Evolutionary conservation across 2,113 vertebrate species (phyloP).

Genomic region (Semnornis frantzii): DNA sequence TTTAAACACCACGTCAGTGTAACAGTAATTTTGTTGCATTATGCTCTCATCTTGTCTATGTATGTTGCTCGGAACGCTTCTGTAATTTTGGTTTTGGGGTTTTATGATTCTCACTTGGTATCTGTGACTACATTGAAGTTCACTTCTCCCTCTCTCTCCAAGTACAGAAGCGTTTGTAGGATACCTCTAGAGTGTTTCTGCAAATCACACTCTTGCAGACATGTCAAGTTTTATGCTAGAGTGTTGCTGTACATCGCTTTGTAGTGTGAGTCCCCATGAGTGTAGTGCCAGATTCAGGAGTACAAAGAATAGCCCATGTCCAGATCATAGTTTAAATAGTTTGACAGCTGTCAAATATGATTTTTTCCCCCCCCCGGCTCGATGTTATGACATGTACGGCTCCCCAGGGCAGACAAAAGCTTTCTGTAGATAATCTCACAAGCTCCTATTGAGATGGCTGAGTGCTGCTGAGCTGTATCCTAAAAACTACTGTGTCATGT

Average conservation of each 20-base stretch:
- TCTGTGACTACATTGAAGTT: background rate
- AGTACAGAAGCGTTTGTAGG: background rate
- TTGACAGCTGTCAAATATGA: slow-evolving; percentile 58
- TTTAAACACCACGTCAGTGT: background rate
- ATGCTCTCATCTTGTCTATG: background rate
- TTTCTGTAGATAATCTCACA: slow-evolving; percentile 43
- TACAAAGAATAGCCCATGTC: background rate
- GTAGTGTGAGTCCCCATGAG: slow-evolving; percentile 8
- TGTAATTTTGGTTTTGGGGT: background rate
- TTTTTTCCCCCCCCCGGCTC: background rate
- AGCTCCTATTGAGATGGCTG: slow-evolving; percentile 34
- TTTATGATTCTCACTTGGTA: background rate
- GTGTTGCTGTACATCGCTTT: background rate
- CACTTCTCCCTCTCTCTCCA: background rate
- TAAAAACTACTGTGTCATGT: slow-evolving; percentile 26
- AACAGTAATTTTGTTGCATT: background rate
- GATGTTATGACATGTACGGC: background rate
- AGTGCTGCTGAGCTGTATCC: slow-evolving; percentile 44
- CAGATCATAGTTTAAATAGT: slow-evolving; percentile 33
- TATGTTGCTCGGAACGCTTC: background rate
- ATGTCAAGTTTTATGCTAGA: background rate
- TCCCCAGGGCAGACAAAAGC: slow-evolving; percentile 36
- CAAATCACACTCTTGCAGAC: background rate
- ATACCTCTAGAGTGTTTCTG: background rate
- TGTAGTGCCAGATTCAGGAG: background rate